Evolutionary conservation across 2,113 vertebrate species (phyloP), one percentile per base, ranked within the genome.

Genomic region (Fulmarus glacialis): DNA sequence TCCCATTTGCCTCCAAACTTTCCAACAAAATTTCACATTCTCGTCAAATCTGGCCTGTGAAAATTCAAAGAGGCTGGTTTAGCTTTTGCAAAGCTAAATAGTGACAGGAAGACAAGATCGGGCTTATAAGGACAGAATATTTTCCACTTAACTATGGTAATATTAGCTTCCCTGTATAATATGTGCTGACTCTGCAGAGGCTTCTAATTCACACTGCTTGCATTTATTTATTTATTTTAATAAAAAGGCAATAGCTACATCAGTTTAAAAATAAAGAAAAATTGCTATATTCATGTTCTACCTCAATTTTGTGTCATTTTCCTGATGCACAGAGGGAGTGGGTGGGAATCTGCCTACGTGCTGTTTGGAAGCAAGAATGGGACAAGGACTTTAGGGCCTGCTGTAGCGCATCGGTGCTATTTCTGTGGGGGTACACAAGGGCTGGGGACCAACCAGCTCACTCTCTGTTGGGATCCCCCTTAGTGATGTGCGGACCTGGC

Each of bases 291-390:
- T 89, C 21, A 34, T 32, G 2, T 70, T 72, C 24, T 62, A 22
- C 26, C n/a, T 32, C 18, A 42, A 20, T 59, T 77, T 60, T 34
- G 5, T 68, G 30, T 72, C 8, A 8, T 87, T 79, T 92, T 82
- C 42, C 55, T 81, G 20, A 11, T 40, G 40, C 15, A 17, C 0
- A 2, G 38, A 53, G 15, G 17, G 24, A 60, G 16, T 30, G 40
- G 27, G 2, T 71, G 58, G 29, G 36, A 82, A 64, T 86, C 55
- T 73, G 3, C 12, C 32, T 53, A 18, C 0, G 0, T 48, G 17
- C 18, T 2, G 0, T 42, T 45, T 38, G 9, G 32, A 92, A 62
- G 10, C 58, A 74, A 68, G 53, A 90, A 43, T 12, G 0, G 1
- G 12, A 40, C 14, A 59, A 82, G 29, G 50, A 19, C 18, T 72